Evolutionary conservation across 2,888 invertebrate genomes (phyloP).

Genomic region (Lasius platythorax): DNA sequence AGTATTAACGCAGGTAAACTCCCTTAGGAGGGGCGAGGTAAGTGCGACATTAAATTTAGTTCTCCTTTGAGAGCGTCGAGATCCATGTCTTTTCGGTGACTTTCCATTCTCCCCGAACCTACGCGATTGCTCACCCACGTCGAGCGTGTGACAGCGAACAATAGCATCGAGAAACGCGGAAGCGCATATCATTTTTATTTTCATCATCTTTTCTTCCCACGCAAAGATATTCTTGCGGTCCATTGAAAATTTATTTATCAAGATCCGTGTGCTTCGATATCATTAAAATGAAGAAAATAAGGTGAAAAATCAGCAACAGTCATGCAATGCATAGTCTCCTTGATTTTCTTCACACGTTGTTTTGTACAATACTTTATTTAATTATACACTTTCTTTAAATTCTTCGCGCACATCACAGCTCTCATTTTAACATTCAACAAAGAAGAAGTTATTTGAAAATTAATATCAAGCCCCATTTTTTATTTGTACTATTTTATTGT

Average conservation of each 20-base stretch:
- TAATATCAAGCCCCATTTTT: neutral
- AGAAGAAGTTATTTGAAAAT: neutral
- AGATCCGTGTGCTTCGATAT: neutral
- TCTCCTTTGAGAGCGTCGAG: constrained; percentile 17
- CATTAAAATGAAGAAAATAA: neutral
- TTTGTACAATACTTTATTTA: neutral
- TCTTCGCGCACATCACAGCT: neutral
- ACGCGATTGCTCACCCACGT: constrained; percentile 55
- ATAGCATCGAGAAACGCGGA: constrained; percentile 43
- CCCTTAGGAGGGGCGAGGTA: constrained; percentile 19
- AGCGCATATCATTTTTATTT: constrained; percentile 25
- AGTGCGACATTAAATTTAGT: constrained; percentile 52
- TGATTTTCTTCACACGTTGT: neutral
- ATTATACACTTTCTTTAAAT: neutral
- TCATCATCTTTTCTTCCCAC: constrained; percentile 4
- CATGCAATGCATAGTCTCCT: neutral
- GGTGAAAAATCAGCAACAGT: neutral
- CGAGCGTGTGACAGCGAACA: constrained; percentile 21
- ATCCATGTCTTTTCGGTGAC: constrained; percentile 56
- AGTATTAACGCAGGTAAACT: constrained; percentile 54
- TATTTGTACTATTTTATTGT: neutral
- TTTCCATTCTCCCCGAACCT: constrained; percentile 55
- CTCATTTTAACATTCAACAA: neutral
- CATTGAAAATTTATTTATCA: constrained; percentile 18
- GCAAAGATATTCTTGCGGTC: neutral